phyloP scores from a whole-genome alignment of 2,888 invertebrate genomes.

The Agapostemon virescens region DNA sequence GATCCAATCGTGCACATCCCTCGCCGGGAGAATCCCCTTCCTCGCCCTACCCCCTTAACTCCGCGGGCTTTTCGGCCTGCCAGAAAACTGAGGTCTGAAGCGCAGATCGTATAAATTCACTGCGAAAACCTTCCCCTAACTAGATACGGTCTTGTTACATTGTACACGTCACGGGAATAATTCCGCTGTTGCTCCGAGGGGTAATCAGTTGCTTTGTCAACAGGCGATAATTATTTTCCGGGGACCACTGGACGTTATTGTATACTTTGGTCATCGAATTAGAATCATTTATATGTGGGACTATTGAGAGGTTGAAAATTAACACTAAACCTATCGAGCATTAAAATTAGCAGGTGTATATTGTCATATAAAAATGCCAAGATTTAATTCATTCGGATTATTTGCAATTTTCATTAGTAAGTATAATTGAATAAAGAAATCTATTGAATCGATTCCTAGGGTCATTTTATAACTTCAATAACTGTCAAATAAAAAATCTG shows the following conservation, averaged over 20 bases:
- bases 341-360: too few relatives aligned
- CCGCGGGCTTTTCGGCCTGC: constrained; percentile 19
- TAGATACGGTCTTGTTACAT: constrained; percentile 27
- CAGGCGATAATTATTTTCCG: background rate
- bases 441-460: too few relatives aligned
- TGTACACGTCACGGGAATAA: constrained; percentile 16
- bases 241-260: background rate
- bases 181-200: constrained; percentile 8
- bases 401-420: too few relatives aligned
- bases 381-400: too few relatives aligned
- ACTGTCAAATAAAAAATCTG: too few relatives aligned
- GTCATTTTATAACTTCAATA: too few relatives aligned
- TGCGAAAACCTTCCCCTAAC: constrained; percentile 29
- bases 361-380: too few relatives aligned
- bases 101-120: constrained; percentile 26
- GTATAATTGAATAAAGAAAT: too few relatives aligned
- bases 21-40: constrained; percentile 1
- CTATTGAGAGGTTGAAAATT: too few relatives aligned
- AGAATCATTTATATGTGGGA: too few relatives aligned
- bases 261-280: background rate
- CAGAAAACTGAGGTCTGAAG: constrained; percentile 13
- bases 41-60: constrained; percentile 18
- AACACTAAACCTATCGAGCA: too few relatives aligned
- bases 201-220: constrained; percentile 21
- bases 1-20: constrained; percentile 61